Percentiles rank a stretch among this genome's conserved stretches.
Conservation (phyloP, 2,888 invertebrate genomes). For the Platycheirus albimanus region DNA sequence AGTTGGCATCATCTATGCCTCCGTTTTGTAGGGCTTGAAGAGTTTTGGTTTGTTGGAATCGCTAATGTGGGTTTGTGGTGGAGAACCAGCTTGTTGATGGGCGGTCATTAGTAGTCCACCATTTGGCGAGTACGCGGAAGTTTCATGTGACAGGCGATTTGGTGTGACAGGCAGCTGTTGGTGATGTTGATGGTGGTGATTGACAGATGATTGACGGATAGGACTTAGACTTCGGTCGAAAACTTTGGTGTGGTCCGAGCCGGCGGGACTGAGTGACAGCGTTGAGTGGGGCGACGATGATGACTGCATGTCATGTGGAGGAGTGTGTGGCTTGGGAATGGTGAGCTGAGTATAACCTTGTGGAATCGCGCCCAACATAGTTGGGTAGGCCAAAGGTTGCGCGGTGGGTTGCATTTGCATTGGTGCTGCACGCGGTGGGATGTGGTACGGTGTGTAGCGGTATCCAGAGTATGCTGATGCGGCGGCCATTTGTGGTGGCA, state of each 20-base stretch:
- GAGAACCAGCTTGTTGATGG: conserved; percentile 74
- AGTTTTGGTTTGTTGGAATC: conserved; percentile 85
- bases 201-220: conserved; percentile 71
- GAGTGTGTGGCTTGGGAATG: conserved; percentile 81
- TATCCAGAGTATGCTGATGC: conserved; percentile 80
- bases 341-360: conserved; percentile 76
- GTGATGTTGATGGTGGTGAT: conserved; percentile 56
- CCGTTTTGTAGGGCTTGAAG: conserved; percentile 89
- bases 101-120: conserved; percentile 78
- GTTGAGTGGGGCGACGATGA: conserved; percentile 82
- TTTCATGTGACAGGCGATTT: conserved; percentile 62
- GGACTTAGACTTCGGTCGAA: conserved; percentile 81
- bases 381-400: conserved; percentile 71
- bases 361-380: conserved; percentile 79
- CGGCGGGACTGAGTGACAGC: conserved; percentile 81
- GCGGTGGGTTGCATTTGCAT: conserved; percentile 79
- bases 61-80: conserved; percentile 75
- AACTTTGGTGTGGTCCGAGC: conserved; percentile 82
- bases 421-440: conserved; percentile 83
- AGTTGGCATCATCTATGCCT: conserved; percentile 77
- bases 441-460: conserved; percentile 84
- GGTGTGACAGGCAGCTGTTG: conserved; percentile 77
- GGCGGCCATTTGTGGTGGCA: conserved; percentile 83
- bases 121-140: conserved; percentile 56
- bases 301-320: conserved; percentile 82